Evolutionary conservation across 2,888 invertebrate genomes (phyloP), one percentile per base, ranked within the genome.

Genomic region (Entomobrya multifasciata): DNA sequence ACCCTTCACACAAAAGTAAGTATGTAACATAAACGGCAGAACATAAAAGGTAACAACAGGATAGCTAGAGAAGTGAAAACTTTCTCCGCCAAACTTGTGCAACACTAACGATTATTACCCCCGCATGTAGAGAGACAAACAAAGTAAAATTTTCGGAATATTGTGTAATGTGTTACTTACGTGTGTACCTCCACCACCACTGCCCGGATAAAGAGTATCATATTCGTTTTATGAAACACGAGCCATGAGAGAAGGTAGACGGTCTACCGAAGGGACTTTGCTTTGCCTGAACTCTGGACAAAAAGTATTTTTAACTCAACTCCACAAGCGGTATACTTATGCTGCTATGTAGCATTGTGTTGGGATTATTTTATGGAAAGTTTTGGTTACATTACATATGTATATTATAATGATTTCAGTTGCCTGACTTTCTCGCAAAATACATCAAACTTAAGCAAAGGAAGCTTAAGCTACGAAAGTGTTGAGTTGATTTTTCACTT

Each of bases 21-120:
- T 30, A 36, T 20, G 4, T 44, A 67, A 25, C n/a, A 8, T 36
- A 6, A 17, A 30, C n/a, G n/a, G n/a, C n/a, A 62, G n/a, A 4
- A 62, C 27, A 62, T 13, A 4, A 41, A 10, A 20, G 22, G 41
- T 2, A 13, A 44, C 44, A 41, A 65, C 36, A 30, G n/a, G n/a
- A n/a, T n/a, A n/a, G n/a, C n/a, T n/a, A n/a, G n/a, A n/a, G n/a
- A n/a, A n/a, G n/a, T n/a, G n/a, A n/a, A 30, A 36, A 65, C 65
- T 67, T 67, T 65, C 20, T 52, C 27, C 3, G 20, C 49, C 5
- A 36, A 74, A 60, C 20, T 41, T 74, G 60, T 74, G 74, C 60
- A 82, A 82, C 67, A 80, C 47, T 60, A 36, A 0, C 67, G 79
- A 67, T 80, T 80, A 80, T 80, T 30, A 80, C 47, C 67, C 67